Evolutionary conservation across 2,113 vertebrate genomes (phyloP).

Genomic region (Reinhardtius hippoglossoides): DNA sequence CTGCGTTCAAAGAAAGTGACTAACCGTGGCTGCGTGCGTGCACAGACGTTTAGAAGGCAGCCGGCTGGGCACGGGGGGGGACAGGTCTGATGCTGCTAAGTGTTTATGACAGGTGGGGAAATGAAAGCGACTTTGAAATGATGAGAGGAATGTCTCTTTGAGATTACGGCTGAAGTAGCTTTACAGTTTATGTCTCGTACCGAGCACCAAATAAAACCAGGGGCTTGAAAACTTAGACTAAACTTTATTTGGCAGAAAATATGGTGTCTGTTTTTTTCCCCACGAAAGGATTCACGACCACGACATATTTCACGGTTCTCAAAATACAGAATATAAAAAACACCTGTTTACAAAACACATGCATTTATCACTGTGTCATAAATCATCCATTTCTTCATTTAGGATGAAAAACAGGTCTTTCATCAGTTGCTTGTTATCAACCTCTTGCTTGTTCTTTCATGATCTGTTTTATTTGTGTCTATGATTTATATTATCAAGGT

Average conservation of each 20-base stretch:
- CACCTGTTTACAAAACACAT: neutral
- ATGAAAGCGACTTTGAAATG: constrained; percentile 53
- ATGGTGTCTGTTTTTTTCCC: too few species aligned
- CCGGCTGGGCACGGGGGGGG: constrained; percentile 14
- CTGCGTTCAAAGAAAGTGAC: constrained; percentile 70
- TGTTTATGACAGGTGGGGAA: constrained; percentile 43
- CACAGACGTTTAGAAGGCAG: constrained; percentile 46
- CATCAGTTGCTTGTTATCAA: too few species aligned
- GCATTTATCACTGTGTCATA: too few species aligned
- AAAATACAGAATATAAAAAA: neutral
- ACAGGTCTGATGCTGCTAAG: constrained; percentile 34
- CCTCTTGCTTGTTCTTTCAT: too few species aligned
- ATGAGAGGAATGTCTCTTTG: constrained; percentile 46
- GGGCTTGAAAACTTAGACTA: neutral
- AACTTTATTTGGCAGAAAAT: neutral
- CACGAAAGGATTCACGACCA: too few species aligned
- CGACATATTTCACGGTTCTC: too few species aligned
- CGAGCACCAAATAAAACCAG: neutral
- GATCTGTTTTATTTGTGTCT: too few species aligned
- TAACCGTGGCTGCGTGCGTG: constrained; percentile 49
- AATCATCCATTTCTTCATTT: too few species aligned
- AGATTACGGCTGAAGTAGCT: neutral
- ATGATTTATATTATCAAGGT: too few species aligned
- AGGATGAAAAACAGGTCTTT: too few species aligned
- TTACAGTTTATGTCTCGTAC: neutral